Conservation (phyloP, 2,888 invertebrate genomes). For the Cylloceria caligata region DNA sequence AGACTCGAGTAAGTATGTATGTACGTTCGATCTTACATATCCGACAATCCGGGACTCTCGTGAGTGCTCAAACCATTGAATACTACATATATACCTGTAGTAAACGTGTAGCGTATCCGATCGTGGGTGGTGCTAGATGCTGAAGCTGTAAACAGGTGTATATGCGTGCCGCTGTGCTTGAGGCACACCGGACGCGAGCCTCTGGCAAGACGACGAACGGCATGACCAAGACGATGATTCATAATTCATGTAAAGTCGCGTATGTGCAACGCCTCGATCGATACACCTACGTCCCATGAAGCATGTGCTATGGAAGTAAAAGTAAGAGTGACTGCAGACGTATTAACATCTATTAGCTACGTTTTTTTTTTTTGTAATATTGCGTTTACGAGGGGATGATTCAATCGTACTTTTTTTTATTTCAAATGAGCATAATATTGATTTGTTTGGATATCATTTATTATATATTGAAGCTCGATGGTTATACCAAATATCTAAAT, state of each 20-base stretch:
- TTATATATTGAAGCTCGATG: too few relatives aligned
- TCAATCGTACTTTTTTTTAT: too few relatives aligned
- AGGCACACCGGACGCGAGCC: slow-evolving; percentile 34
- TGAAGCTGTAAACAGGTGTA: slow-evolving; percentile 77
- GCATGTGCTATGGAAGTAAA: slow-evolving; percentile 54
- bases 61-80: slow-evolving; percentile 12
- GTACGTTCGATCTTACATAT: slow-evolving; percentile 1
- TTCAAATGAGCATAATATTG: too few relatives aligned
- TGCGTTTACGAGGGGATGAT: too few relatives aligned
- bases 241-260: slow-evolving; percentile 74
- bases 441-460: too few relatives aligned
- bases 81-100: slow-evolving; percentile 10
- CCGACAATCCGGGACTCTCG: slow-evolving; percentile 33
- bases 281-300: slow-evolving; percentile 61
- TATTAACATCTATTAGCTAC: background rate
- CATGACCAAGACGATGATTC: slow-evolving; percentile 56
- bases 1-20: slow-evolving; percentile 15
- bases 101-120: slow-evolving; percentile 31
- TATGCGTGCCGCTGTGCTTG: slow-evolving; percentile 27
- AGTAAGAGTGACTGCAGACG: slow-evolving; percentile 27
- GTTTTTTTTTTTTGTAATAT: background rate
- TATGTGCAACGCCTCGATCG: slow-evolving; percentile 68
- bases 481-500: too few relatives aligned
- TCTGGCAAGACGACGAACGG: slow-evolving; percentile 33
- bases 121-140: slow-evolving; percentile 72